phyloP scores from a whole-genome alignment of 2,797 vertebrate species.

The Notamacropus eugenii region DNA sequence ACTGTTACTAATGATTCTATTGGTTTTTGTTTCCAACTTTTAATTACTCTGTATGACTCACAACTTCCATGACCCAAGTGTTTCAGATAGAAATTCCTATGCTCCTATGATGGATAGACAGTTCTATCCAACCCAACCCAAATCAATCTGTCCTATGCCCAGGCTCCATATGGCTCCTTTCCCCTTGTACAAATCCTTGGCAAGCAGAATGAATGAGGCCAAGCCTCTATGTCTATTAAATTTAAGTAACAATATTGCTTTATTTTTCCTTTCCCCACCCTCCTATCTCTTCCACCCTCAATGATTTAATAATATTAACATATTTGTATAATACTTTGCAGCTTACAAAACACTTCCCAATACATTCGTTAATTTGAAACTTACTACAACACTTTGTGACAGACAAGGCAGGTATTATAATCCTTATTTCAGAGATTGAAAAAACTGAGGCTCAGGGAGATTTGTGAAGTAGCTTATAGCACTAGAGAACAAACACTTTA shows the following conservation, averaged over 20 bases:
- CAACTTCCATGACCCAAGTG: not conserved
- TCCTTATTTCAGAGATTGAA: not conserved
- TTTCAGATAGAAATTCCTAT: not conserved
- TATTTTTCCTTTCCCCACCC: rapidly evolving
- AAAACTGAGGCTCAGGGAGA: not conserved
- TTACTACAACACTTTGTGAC: not conserved
- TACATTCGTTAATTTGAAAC: not conserved
- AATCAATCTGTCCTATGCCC: conserved; percentile 23
- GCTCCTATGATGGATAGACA: not conserved
- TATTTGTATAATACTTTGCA: not conserved
- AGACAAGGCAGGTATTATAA: not conserved
- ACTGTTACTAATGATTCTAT: conserved; percentile 25
- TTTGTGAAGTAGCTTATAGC: not conserved
- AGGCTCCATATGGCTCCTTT: conserved; percentile 23
- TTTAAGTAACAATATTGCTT: conserved; percentile 16
- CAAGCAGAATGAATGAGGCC: conserved; percentile 35
- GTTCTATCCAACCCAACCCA: not conserved
- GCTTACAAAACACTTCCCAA: not conserved
- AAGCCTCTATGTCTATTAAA: conserved; percentile 46
- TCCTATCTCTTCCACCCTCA: rapidly evolving
- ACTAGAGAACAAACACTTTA: not conserved
- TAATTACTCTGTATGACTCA: conserved; percentile 30
- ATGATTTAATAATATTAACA: not conserved
- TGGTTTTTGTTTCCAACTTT: conserved; percentile 17
- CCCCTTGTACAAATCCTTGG: not conserved